These are phyloP conservation scores for Antedon mediterranea DNA, from an alignment of 53 echinoderm and acorn worm genomes.

Conservation along the genomic window DNA sequence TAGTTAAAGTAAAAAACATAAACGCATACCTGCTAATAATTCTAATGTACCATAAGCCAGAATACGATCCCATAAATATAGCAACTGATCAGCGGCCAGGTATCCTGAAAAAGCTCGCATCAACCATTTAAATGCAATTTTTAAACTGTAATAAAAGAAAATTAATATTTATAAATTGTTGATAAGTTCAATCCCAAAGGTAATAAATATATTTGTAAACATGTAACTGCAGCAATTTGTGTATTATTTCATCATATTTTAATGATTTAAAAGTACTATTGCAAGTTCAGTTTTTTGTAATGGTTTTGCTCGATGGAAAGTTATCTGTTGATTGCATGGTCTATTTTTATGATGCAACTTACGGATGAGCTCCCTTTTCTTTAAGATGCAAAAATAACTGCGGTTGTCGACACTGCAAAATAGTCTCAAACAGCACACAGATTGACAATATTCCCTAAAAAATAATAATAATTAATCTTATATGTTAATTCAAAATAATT, in stretches of 20 bases:
- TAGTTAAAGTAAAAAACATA: too few species aligned
- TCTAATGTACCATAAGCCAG: conserved; percentile 59
- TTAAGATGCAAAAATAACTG: conserved; percentile 74
- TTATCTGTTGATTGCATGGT: neutral
- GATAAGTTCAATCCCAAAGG: too few species aligned
- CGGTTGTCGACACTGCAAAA: conserved; percentile 69
- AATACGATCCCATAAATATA: conserved; percentile 79
- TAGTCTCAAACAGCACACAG: conserved; percentile 68
- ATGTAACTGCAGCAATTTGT: neutral
- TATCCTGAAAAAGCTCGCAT: conserved; percentile 96
- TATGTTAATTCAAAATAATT: neutral
- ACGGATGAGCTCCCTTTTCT: conserved; percentile 81
- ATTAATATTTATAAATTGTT: too few species aligned
- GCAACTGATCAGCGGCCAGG: conserved; percentile 69
- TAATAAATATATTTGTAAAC: too few species aligned
- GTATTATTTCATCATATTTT: too few species aligned
- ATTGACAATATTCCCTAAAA: conserved; percentile 75
- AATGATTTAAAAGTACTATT: too few species aligned
- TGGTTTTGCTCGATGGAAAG: too few species aligned
- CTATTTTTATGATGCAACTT: conserved; percentile 17
- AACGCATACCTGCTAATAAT: conserved; percentile 61
- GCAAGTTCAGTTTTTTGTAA: too few species aligned
- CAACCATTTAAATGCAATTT: conserved; percentile 91
- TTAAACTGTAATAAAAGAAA: conserved; percentile 27
- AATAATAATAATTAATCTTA: neutral